Conservation (phyloP, 2,797 vertebrate species). For the Dryobates pubescens region DNA sequence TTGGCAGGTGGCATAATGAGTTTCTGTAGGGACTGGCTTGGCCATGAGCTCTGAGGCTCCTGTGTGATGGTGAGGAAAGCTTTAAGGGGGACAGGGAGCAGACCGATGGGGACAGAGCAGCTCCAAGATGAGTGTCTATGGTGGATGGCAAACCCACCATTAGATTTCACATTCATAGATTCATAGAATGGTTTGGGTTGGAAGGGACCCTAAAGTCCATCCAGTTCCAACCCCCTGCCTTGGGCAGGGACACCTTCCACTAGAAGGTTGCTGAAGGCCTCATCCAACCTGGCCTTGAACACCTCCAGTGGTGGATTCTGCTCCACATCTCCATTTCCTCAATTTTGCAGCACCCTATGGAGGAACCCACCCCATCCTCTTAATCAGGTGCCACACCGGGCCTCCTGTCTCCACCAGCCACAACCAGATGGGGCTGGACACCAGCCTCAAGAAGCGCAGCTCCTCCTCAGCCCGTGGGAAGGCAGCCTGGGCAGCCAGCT, state of each 20-base stretch:
- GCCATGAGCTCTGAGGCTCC: not conserved
- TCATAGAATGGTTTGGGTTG: no score
- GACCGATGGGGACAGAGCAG: not conserved
- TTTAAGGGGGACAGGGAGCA: not conserved
- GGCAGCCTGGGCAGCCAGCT: not conserved
- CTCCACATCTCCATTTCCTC: not conserved
- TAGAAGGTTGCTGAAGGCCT: no score
- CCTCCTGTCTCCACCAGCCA: not conserved
- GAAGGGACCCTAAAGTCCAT: no score
- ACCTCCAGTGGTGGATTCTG: not conserved
- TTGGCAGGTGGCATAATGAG: not conserved
- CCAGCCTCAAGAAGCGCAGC: rapidly evolving
- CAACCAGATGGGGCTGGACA: rapidly evolving
- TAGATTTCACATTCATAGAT: not conserved
- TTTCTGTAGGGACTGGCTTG: not conserved
- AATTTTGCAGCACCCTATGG: not conserved
- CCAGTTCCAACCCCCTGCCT: no score
- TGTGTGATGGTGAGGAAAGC: not conserved
- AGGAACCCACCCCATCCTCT: not conserved
- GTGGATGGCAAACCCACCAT: not conserved
- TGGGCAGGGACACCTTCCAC: no score
- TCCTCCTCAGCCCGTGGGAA: rapidly evolving
- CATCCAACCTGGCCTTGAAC: no score
- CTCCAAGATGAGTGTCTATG: not conserved
- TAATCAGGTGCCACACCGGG: rapidly evolving